Base-by-base conservation (phyloP, 2,888 invertebrate species). In the Erebia epiphron region DNA sequence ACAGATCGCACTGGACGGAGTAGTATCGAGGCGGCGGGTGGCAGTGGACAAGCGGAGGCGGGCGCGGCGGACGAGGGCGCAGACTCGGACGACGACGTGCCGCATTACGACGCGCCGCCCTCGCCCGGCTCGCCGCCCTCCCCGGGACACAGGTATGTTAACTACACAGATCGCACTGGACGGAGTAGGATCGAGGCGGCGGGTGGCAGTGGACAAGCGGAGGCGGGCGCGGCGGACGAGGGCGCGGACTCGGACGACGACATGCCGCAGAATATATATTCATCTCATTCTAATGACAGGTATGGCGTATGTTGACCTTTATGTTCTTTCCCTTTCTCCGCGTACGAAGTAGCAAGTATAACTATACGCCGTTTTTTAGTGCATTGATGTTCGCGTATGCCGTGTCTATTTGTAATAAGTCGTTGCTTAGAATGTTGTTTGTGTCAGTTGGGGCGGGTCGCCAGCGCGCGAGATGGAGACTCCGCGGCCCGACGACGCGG, bases 71-170 rank as follows among this genome's bases (percentile, higher is more conserved):
- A 83, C 1, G 90, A 87, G 73, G 94, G 95, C 43, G 94, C 94
- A 63, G 95, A 95, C 81, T 96, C 97, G 57, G 96, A 96, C 5
- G 96, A 96, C 77, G 96, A 96, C 76, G 96, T 95, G 84, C 97
- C 96, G 80, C 92, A 97, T 83, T 97, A 97, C 82, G 97, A 97
- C 83, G 96, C 96, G 9, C 95, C 95, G 14, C 91, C 90, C 71
- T 96, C 96, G 14, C 95, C 96, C 16, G 95, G 95, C n/a, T 72
- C 72, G 16, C 73, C 73, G 49, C 91, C 90, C 72, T 96, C 96
- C 14, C 95, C 96, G n/a, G 95, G 95, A 14, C 94, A 94, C 83
- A 95, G 95, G 95, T 94, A 70, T 13, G n/a, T 21, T 8, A n/a
- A 26, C 26, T 3, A 0, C 26, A 4, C 26, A 26, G 2, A 26